Percentiles rank a stretch among this genome's conserved stretches.
Conservation (phyloP, 2,888 invertebrate genomes). For the Trimorus sp. region DNA sequence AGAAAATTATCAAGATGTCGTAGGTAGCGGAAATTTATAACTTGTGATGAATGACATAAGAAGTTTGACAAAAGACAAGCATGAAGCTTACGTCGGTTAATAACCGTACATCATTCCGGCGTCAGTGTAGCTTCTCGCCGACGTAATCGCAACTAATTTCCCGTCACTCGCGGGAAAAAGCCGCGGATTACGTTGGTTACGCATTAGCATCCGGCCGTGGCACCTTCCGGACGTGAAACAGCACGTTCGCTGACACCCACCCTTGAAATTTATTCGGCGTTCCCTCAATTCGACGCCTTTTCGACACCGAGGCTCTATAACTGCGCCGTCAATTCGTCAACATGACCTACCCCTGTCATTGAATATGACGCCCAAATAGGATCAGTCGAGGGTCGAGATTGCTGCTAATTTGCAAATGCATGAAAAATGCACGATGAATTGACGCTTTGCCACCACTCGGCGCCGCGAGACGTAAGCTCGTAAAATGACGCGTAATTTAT, state of each 20-base stretch:
- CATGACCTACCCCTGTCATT: constrained; percentile 46
- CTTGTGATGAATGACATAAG: constrained; percentile 19
- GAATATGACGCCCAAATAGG: constrained; percentile 56
- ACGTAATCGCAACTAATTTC: constrained; percentile 40
- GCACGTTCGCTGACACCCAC: neutral
- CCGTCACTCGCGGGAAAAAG: constrained; percentile 24
- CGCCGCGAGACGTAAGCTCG: constrained; percentile 6
- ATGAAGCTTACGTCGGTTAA: constrained; percentile 39
- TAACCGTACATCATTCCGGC: constrained; percentile 34
- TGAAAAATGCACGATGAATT: constrained; percentile 54
- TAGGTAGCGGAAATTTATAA: constrained; percentile 28
- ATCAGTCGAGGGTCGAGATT: constrained; percentile 48
- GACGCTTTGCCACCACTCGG: constrained; percentile 12
- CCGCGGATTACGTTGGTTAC: neutral
- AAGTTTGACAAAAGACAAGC: constrained; percentile 32
- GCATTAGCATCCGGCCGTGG: constrained; percentile 12
- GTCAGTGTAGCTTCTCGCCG: constrained; percentile 33
- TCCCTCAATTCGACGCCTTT: constrained; percentile 38
- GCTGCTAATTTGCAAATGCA: constrained; percentile 58
- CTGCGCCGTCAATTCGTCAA: constrained; percentile 46
- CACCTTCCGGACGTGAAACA: constrained; percentile 32
- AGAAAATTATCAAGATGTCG: constrained; percentile 11
- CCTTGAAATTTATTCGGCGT: constrained; percentile 24
- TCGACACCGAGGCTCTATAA: constrained; percentile 40
- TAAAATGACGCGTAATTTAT: neutral